These are phyloP conservation scores for Drosophila anomalipes DNA, from an alignment of 2,888 invertebrate genomes.

Conservation along the genomic window DNA sequence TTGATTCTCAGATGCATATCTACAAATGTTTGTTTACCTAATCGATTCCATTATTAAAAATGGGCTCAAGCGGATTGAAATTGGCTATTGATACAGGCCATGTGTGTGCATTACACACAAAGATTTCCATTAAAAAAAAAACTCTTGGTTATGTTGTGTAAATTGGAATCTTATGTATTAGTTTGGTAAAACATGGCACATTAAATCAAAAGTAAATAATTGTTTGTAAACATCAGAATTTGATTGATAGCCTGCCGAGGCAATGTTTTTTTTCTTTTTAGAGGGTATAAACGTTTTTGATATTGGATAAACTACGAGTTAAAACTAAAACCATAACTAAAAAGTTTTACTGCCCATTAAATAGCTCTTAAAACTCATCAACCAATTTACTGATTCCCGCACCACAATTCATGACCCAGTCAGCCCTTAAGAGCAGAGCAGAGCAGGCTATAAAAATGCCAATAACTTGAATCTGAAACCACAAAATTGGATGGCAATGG, in stretches of 20 bases:
- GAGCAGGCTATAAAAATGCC: constrained; percentile 53
- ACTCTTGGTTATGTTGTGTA: not conserved
- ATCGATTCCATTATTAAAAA: constrained; percentile 18
- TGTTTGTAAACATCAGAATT: not conserved
- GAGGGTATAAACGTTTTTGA: not conserved
- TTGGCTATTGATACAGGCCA: constrained; percentile 2
- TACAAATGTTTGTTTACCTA: constrained; percentile 22
- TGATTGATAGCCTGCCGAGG: not conserved
- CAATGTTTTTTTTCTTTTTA: not conserved
- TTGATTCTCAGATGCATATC: constrained; percentile 4
- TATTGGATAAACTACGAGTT: not conserved
- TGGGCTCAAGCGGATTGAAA: not conserved
- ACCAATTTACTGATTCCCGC: constrained; percentile 34
- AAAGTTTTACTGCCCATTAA: constrained; percentile 19
- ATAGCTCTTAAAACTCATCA: constrained; percentile 39
- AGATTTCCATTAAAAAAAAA: not conserved
- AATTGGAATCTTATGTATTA: not conserved
- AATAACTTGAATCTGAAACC: constrained; percentile 46
- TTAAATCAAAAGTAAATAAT: not conserved
- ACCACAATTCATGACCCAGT: not conserved
- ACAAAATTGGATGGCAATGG: constrained; percentile 46
- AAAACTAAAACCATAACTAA: constrained; percentile 6
- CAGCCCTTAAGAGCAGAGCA: constrained; percentile 7
- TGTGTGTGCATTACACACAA: not conserved
- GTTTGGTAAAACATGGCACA: not conserved